phyloP scores from a whole-genome alignment of 2,113 vertebrate genomes.

The Chamaea fasciata region DNA sequence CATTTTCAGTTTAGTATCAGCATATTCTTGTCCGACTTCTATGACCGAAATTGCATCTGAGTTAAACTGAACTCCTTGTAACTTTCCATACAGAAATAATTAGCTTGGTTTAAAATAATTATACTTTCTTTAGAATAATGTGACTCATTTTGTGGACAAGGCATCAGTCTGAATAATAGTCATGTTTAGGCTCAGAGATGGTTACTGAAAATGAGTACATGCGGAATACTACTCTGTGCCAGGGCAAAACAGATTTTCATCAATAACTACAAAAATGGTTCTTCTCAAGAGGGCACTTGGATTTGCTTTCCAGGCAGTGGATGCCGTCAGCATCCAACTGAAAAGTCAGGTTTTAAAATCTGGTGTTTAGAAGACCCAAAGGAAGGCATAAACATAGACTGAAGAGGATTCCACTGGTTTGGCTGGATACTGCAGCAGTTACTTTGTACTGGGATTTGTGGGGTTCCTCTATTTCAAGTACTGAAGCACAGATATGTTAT shows the following conservation, averaged over 20 bases:
- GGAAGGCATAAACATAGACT: background rate
- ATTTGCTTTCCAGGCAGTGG: background rate
- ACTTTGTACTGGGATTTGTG: background rate
- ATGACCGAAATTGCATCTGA: background rate
- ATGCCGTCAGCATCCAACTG: background rate
- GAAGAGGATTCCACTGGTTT: background rate
- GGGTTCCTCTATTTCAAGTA: background rate
- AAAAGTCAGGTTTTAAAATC: background rate
- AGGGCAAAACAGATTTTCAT: background rate
- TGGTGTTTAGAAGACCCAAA: background rate
- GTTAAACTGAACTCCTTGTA: background rate
- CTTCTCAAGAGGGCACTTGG: background rate
- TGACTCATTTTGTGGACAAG: background rate
- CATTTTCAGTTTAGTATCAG: background rate
- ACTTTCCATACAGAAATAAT: background rate
- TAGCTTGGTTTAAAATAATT: background rate
- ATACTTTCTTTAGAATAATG: background rate
- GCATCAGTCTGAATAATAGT: background rate
- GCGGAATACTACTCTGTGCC: background rate
- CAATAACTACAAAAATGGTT: background rate
- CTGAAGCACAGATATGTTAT: background rate
- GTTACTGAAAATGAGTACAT: background rate
- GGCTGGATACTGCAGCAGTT: background rate
- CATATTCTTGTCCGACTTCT: background rate
- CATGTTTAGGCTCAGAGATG: background rate